These are phyloP conservation scores for Nineta flava DNA, from an alignment of 2,888 invertebrate genomes.

Conservation along the genomic window DNA sequence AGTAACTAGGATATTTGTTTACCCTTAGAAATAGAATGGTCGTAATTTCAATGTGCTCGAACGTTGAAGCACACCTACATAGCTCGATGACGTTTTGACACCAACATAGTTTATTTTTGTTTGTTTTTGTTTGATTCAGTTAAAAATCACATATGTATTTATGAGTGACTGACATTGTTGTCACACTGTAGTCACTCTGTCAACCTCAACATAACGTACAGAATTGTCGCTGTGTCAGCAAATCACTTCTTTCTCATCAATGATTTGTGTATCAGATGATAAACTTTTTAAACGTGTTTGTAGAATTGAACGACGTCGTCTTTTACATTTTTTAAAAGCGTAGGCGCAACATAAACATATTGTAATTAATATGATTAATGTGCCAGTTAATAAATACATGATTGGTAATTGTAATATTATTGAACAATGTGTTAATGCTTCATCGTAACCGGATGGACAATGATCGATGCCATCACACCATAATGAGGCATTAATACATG, in stretches of 20 bases:
- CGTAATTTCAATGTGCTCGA: too few species aligned
- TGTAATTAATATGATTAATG: constrained; percentile 25
- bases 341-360: constrained; percentile 12
- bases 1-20: too few species aligned
- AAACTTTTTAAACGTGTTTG: constrained; percentile 67
- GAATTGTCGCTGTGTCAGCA: constrained; percentile 94
- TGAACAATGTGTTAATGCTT: constrained; percentile 64
- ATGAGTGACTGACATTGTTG: constrained; percentile 22
- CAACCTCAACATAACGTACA: constrained; percentile 83
- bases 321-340: constrained; percentile 30
- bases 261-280: constrained; percentile 70
- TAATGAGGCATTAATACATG: constrained; percentile 60
- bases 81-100: too few species aligned
- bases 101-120: too few species aligned
- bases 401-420: constrained; percentile 61
- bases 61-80: too few species aligned
- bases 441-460: constrained; percentile 68
- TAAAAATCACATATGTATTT: too few species aligned
- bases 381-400: constrained; percentile 42
- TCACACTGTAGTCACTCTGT: constrained; percentile 84
- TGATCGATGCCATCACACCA: constrained; percentile 70
- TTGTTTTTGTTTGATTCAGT: background rate
- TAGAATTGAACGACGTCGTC: constrained; percentile 57
- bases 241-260: constrained; percentile 78
- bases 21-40: too few species aligned